Conservation (phyloP, 2,797 vertebrate species). For the Phataginus tricuspis region DNA sequence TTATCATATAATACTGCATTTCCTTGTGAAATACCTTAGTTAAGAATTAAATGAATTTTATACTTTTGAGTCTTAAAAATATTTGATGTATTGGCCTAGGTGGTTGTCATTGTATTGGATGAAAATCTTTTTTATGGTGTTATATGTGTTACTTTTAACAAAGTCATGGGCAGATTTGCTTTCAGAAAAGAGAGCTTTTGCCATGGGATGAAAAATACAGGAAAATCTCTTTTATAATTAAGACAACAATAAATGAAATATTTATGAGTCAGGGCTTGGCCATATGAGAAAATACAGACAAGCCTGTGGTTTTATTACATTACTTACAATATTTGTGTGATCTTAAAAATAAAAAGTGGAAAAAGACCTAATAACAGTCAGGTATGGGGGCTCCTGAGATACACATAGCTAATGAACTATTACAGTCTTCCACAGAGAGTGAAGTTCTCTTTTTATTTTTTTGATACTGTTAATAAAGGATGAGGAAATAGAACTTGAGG, state of each 20-base stretch:
- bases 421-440: constrained; percentile 64
- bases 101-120: constrained; percentile 52
- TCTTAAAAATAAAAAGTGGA: constrained; percentile 80
- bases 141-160: constrained; percentile 53
- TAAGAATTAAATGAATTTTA: constrained; percentile 7
- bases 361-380: constrained; percentile 80
- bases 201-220: constrained; percentile 75
- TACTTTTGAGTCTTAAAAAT: not conserved
- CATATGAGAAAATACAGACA: constrained; percentile 78
- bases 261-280: constrained; percentile 80
- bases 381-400: constrained; percentile 65
- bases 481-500: constrained; percentile 47
- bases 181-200: constrained; percentile 68
- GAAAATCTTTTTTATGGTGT: constrained; percentile 48
- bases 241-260: constrained; percentile 83
- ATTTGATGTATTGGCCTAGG: not conserved
- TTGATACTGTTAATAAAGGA: constrained; percentile 66
- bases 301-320: constrained; percentile 83
- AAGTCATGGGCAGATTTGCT: constrained; percentile 6
- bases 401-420: constrained; percentile 38
- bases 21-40: constrained; percentile 8
- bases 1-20: not conserved
- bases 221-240: constrained; percentile 77
- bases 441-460: constrained; percentile 66
- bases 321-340: constrained; percentile 83